Evolutionary conservation across 2,888 invertebrate species (phyloP).

Genomic region (Macrostomum cliftonense): DNA sequence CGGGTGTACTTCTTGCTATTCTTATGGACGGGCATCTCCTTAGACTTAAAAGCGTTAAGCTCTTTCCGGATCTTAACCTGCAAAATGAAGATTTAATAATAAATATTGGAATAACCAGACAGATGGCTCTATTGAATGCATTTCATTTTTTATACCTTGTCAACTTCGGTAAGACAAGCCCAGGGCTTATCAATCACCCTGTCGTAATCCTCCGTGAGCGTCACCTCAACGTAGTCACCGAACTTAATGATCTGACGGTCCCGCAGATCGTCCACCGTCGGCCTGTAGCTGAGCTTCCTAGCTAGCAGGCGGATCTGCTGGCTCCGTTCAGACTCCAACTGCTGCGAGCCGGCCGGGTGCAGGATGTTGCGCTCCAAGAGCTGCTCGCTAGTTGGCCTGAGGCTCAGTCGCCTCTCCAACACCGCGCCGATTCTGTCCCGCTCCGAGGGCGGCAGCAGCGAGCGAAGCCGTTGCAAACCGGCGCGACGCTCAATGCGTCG

Average conservation of each 20-base stretch:
- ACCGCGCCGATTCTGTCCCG: conserved; percentile 6
- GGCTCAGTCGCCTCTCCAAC: conserved; percentile 7
- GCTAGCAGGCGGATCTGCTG: too few species aligned
- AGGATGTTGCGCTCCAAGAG: conserved; percentile 9
- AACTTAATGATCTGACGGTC: conserved; percentile 98
- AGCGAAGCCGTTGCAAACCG: too few species aligned
- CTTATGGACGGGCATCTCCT: conserved; percentile 98
- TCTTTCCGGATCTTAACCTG: conserved; percentile 87
- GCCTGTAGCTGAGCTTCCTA: conserved; percentile 68
- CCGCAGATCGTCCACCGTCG: conserved; percentile 90
- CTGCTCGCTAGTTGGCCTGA: conserved; percentile 4
- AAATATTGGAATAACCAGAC: too few species aligned
- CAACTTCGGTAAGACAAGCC: conserved; percentile 92
- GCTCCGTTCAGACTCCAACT: too few species aligned
- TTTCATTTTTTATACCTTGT: conserved; percentile 48
- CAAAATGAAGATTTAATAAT: conserved; percentile 5
- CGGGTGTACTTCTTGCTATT: conserved; percentile 76
- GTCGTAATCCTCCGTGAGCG: conserved; percentile 88
- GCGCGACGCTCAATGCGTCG: too few species aligned
- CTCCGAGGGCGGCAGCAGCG: too few species aligned
- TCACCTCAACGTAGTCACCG: conserved; percentile 98
- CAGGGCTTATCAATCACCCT: conserved; percentile 95
- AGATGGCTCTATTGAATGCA: too few species aligned
- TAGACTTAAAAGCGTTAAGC: conserved; percentile 95
- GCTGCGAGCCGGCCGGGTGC: not conserved